Evolutionary conservation across 2,888 invertebrate species (phyloP).

Genomic region (Vannuccia rotundouncinata): DNA sequence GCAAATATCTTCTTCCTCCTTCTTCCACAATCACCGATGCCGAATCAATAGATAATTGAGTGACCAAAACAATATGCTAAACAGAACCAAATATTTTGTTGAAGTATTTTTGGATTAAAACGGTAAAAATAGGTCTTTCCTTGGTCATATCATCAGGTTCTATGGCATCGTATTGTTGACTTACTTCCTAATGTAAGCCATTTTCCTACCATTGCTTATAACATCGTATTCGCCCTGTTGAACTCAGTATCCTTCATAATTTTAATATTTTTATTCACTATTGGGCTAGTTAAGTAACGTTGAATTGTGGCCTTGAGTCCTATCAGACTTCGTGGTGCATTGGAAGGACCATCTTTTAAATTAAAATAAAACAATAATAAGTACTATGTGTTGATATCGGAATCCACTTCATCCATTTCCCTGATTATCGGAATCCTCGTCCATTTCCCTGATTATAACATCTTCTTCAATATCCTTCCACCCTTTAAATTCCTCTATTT

Average conservation of each 20-base stretch:
- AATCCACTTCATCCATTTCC: too few species aligned
- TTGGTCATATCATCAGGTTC: neutral
- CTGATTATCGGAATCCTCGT: neutral
- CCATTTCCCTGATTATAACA: neutral
- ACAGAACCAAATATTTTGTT: neutral
- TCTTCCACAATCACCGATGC: neutral
- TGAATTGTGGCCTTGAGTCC: neutral
- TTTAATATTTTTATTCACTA: neutral
- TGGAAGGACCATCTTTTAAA: too few species aligned
- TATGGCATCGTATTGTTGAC: too few species aligned
- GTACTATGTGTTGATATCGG: too few species aligned
- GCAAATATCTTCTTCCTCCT: neutral
- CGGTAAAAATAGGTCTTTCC: neutral
- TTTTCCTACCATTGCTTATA: neutral
- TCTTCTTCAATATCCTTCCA: neutral
- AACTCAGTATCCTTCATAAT: neutral
- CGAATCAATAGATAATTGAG: neutral
- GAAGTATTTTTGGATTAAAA: neutral
- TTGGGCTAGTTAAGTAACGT: neutral
- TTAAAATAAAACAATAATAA: too few species aligned
- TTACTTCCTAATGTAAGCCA: neutral
- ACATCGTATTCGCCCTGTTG: neutral
- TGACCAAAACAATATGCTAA: neutral
- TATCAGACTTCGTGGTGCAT: too few species aligned
- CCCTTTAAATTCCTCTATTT: neutral